Percentiles rank a stretch among this genome's conserved stretches.
Conservation (phyloP, 2,797 vertebrate species). For the Silurus aristotelis region DNA sequence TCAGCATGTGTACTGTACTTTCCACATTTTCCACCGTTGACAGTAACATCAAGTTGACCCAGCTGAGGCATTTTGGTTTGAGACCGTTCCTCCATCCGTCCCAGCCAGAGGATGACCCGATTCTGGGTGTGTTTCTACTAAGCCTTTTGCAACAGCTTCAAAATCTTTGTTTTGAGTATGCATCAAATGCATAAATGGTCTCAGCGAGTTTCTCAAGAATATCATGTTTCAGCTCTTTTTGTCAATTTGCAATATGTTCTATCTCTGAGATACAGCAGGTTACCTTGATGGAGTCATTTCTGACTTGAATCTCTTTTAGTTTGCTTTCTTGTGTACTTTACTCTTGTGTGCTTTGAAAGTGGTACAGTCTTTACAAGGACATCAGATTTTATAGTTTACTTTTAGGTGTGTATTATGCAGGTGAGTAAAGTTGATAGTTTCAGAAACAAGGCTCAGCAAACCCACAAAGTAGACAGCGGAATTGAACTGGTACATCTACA, state of each 20-base stretch:
- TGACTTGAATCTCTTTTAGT: slow-evolving; percentile 51
- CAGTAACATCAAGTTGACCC: slow-evolving; percentile 38
- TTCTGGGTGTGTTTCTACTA: not conserved
- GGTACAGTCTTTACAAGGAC: slow-evolving; percentile 47
- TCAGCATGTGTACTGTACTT: slow-evolving; percentile 6
- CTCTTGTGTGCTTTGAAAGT: no score
- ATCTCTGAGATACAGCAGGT: not conserved
- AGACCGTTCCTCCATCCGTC: slow-evolving; percentile 8
- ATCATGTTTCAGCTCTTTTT: slow-evolving; percentile 57
- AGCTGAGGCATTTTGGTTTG: slow-evolving; percentile 14
- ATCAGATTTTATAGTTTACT: slow-evolving; percentile 46
- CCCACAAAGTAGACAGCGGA: slow-evolving; percentile 3
- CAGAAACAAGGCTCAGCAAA: slow-evolving; percentile 13
- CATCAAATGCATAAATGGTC: slow-evolving; percentile 31
- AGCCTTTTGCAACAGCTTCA: slow-evolving; percentile 24
- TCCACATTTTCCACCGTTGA: slow-evolving; percentile 52
- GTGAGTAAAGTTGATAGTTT: slow-evolving; percentile 40
- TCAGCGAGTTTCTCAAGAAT: slow-evolving; percentile 31
- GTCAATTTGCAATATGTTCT: slow-evolving; percentile 33
- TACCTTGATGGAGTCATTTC: slow-evolving; percentile 37
- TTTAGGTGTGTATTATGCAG: slow-evolving; percentile 39
- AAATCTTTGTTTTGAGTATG: not conserved
- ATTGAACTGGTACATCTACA: slow-evolving; percentile 9
- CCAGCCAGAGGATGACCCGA: slow-evolving; percentile 38
- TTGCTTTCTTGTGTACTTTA: slow-evolving; percentile 35